phyloP scores from a whole-genome alignment of 2,113 vertebrate species.

The Pedetes capensis region DNA sequence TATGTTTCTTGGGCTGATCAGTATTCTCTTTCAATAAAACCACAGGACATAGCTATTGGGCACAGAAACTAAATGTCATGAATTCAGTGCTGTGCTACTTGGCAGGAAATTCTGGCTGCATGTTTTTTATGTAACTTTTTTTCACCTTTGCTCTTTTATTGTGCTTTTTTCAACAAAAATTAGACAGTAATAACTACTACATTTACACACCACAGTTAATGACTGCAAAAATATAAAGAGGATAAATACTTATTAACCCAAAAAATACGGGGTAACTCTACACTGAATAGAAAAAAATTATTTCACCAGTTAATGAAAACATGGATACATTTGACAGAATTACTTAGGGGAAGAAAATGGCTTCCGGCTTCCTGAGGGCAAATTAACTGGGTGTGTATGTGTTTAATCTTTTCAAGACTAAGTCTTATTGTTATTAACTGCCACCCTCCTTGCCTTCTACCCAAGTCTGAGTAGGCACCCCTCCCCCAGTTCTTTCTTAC shows the following conservation, averaged over 20 bases:
- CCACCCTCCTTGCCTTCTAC: constrained; percentile 33
- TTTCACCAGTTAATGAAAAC: constrained; percentile 76
- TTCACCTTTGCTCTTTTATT: constrained; percentile 58
- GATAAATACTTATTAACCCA: constrained; percentile 76
- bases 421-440: constrained; percentile 65
- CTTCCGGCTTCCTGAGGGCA: constrained; percentile 61
- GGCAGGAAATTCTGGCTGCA: constrained; percentile 59
- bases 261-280: constrained; percentile 67
- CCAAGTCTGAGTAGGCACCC: constrained; percentile 41
- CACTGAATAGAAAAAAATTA: constrained; percentile 65
- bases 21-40: constrained; percentile 71
- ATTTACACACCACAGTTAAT: constrained; percentile 75
- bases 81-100: constrained; percentile 60
- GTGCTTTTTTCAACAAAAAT: constrained; percentile 62
- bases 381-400: constrained; percentile 72
- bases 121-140: constrained; percentile 62
- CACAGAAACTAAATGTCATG: constrained; percentile 65
- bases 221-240: constrained; percentile 71
- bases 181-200: constrained; percentile 71
- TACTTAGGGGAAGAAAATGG: constrained; percentile 70
- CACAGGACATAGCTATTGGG: constrained; percentile 62
- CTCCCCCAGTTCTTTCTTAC: constrained; percentile 36
- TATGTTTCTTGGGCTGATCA: constrained; percentile 54
- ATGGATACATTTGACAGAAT: constrained; percentile 72
- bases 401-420: constrained; percentile 65